Evolutionary conservation across 2,888 invertebrate species (phyloP).

Genomic region (Kuschelorhynchus macadamiae): DNA sequence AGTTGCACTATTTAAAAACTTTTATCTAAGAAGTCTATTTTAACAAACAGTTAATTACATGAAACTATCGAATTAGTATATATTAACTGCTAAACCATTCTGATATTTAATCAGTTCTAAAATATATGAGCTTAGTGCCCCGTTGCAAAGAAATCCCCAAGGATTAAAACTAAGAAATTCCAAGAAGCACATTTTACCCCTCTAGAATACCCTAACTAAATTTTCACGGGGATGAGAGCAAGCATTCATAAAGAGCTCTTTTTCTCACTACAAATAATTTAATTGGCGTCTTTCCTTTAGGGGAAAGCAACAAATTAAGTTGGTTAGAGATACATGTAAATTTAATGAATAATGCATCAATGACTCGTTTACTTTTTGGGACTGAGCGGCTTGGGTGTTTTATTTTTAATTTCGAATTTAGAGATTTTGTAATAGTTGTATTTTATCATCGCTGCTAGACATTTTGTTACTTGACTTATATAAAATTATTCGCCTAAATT

Average conservation of each 20-base stretch:
- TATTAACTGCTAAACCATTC: too few relatives aligned
- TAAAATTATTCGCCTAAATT: too few relatives aligned
- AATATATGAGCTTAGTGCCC: too few relatives aligned
- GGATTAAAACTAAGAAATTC: conserved; percentile 31
- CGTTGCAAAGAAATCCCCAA: too few relatives aligned
- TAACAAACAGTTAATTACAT: too few relatives aligned
- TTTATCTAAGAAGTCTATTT: too few relatives aligned
- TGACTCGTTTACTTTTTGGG: not conserved
- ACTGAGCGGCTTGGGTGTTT: not conserved
- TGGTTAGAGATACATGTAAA: conserved; percentile 61
- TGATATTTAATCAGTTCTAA: too few relatives aligned
- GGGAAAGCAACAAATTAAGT: conserved; percentile 63
- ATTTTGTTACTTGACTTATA: too few relatives aligned
- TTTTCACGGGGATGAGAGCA: conserved; percentile 35
- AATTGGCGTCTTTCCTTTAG: conserved; percentile 47
- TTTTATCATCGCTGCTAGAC: too few relatives aligned
- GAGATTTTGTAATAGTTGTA: not conserved
- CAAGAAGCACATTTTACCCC: conserved; percentile 27
- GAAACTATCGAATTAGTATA: too few relatives aligned
- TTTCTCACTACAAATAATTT: conserved; percentile 44
- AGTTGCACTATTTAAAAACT: too few relatives aligned
- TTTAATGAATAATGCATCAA: conserved; percentile 29
- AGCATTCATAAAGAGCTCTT: conserved; percentile 42
- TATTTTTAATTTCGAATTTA: not conserved
- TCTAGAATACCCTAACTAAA: conserved; percentile 24